Evolutionary conservation across 1,140 invertebrate species (phyloP).

Genomic region (Phymorhynchus buccinoides): DNA sequence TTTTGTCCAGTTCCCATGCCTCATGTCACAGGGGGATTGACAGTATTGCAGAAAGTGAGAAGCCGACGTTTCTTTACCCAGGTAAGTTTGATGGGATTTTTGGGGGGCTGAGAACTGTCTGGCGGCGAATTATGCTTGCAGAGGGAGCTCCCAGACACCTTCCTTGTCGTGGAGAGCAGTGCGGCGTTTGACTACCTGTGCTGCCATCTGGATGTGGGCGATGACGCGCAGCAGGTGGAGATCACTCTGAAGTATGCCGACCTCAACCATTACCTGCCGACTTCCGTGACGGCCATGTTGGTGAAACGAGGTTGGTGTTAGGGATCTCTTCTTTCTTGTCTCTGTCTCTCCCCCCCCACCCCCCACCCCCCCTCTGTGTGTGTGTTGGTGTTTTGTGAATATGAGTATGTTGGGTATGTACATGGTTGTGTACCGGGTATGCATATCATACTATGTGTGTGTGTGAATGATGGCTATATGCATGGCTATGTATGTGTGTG

Average conservation of each 20-base stretch:
- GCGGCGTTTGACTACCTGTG: slow-evolving; percentile 19
- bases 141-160: slow-evolving; percentile 1
- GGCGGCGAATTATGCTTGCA: background rate
- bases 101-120: no score
- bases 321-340: no score
- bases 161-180: slow-evolving; percentile 28
- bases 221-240: slow-evolving; percentile 23
- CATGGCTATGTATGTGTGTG: background rate
- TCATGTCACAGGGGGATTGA: no score
- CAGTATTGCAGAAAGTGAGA: no score
- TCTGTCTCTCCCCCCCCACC: background rate
- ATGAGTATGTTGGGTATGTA: background rate
- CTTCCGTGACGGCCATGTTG: background rate
- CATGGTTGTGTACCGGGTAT: background rate
- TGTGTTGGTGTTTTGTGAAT: background rate
- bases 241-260: slow-evolving; percentile 35
- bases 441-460: no score
- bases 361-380: background rate
- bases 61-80: no score
- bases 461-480: background rate
- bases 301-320: slow-evolving; percentile 18
- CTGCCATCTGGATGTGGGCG: slow-evolving; percentile 8
- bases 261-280: slow-evolving; percentile 1
- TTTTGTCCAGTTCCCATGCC: no score
- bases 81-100: no score